A percentile compares a stretch with the other conserved stretches of the same genome.
phyloP scores from a whole-genome alignment of 2,113 vertebrate genomes.

The Alexandromys fortis region DNA sequence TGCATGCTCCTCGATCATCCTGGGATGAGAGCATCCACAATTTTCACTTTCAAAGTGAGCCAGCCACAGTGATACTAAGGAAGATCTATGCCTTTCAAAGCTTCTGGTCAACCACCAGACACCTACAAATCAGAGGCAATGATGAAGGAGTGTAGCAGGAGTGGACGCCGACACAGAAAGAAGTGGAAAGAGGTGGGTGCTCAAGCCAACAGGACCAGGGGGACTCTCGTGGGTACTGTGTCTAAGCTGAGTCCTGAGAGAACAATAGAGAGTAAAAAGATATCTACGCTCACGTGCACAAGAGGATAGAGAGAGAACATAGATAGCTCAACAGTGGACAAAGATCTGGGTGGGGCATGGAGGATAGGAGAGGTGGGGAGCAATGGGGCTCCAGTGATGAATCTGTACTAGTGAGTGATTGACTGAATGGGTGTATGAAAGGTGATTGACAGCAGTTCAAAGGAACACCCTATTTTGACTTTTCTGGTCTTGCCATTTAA shows the following conservation, averaged over 20 bases:
- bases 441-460: neutral
- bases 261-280: too few species aligned
- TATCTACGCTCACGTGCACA: neutral
- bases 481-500: neutral
- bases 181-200: neutral
- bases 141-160: neutral
- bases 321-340: neutral
- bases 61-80: neutral
- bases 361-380: neutral
- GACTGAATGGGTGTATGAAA: neutral
- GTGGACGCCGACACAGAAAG: fast-evolving
- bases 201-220: too few species aligned
- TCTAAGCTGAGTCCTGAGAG: neutral
- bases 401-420: neutral
- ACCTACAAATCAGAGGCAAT: neutral
- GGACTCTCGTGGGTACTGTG: too few species aligned
- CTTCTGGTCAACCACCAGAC: neutral
- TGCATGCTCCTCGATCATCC: neutral
- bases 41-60: neutral
- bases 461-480: neutral
- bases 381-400: neutral
- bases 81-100: neutral
- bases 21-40: neutral
- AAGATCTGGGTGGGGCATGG: neutral
- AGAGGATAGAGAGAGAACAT: neutral